Evolutionary conservation across 1,140 invertebrate genomes (phyloP).

Genomic region (Ips typographus): DNA sequence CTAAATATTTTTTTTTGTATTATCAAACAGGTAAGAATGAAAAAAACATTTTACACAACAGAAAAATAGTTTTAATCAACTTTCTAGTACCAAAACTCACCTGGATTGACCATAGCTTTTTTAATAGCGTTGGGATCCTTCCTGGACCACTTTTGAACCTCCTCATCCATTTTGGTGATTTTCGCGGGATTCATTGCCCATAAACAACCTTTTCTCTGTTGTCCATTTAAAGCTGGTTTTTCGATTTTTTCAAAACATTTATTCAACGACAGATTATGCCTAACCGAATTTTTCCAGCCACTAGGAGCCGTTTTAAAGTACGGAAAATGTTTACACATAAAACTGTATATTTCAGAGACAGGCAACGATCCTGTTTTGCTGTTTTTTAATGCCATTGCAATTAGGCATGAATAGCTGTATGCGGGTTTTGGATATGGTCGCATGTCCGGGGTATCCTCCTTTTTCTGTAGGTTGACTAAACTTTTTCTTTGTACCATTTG

Average conservation of each 20-base stretch:
- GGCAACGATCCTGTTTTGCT: slow-evolving; percentile 90
- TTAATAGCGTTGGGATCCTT: slow-evolving; percentile 87
- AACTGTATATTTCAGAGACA: slow-evolving; percentile 98
- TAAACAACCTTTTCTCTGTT: slow-evolving; percentile 84
- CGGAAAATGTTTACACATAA: slow-evolving; percentile 97
- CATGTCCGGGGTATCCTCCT: slow-evolving; percentile 53
- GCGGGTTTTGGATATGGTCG: slow-evolving; percentile 91
- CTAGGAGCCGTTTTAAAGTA: slow-evolving; percentile 97
- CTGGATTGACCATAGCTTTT: slow-evolving; percentile 88
- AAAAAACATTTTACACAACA: too few relatives aligned
- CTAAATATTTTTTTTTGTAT: slow-evolving; percentile 48
- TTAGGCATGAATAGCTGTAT: slow-evolving; percentile 92
- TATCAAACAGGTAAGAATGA: too few relatives aligned
- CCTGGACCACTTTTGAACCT: slow-evolving; percentile 93
- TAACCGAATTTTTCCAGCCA: slow-evolving; percentile 97
- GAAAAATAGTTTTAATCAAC: too few relatives aligned
- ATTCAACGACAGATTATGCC: slow-evolving; percentile 94
- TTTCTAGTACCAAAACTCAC: slow-evolving; percentile 19
- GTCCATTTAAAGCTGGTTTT: slow-evolving; percentile 79
- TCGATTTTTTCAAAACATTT: slow-evolving; percentile 99
- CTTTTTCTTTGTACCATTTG: slow-evolving; percentile 9
- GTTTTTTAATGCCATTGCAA: slow-evolving; percentile 96
- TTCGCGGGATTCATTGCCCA: slow-evolving; percentile 97
- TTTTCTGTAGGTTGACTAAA: neutral
- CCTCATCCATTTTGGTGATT: slow-evolving; percentile 95